Percentiles rank a stretch among this genome's conserved stretches.
These are phyloP conservation scores for Anthophora plumipes DNA, from an alignment of 2,888 invertebrate species.

Conservation along the genomic window DNA sequence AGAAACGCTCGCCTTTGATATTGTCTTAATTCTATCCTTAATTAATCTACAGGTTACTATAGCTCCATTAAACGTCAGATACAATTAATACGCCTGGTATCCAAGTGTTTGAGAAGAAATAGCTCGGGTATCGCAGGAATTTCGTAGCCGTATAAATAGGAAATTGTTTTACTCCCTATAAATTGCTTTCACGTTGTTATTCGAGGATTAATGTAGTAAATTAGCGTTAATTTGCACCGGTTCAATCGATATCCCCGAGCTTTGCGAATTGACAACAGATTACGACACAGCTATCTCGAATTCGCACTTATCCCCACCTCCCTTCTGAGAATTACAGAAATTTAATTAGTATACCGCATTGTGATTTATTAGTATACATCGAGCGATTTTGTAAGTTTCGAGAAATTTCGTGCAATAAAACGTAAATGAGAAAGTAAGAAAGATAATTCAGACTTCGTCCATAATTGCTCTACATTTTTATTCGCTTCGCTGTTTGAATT, in stretches of 20 bases:
- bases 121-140: not conserved
- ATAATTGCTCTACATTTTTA: no score
- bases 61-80: conserved; percentile 47
- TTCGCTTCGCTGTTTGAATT: no score
- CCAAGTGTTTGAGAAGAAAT: conserved; percentile 5
- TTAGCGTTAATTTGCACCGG: not conserved
- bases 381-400: no score
- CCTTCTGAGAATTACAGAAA: not conserved
- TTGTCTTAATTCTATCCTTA: conserved; percentile 60
- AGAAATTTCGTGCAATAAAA: no score
- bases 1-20: conserved; percentile 28
- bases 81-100: conserved; percentile 27
- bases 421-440: no score
- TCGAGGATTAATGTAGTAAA: not conserved
- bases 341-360: not conserved
- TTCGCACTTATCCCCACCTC: not conserved
- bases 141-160: not conserved
- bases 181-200: not conserved
- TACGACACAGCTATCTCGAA: not conserved
- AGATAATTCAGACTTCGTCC: no score
- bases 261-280: conserved; percentile 10
- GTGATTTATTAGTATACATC: not conserved
- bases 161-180: not conserved
- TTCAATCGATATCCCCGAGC: not conserved
- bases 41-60: conserved; percentile 49